These are phyloP conservation scores for Myopa tessellatipennis DNA, from an alignment of 2,888 invertebrate species.

Conservation along the genomic window DNA sequence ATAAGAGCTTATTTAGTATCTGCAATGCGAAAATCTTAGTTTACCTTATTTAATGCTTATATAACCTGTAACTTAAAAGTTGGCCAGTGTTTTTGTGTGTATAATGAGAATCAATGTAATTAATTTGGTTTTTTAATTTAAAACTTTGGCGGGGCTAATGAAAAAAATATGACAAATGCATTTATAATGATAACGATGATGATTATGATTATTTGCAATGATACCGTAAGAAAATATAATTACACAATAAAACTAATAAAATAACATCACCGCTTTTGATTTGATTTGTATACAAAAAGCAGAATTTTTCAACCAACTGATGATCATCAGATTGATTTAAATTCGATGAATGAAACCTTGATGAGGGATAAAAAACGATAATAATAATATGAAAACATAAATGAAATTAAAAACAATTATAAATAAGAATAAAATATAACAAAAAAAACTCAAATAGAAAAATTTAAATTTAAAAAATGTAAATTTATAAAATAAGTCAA, in stretches of 20 bases:
- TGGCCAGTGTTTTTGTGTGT: no score
- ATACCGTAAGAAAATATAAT: constrained; percentile 7
- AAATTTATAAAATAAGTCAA: constrained; percentile 1
- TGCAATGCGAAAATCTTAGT: no score
- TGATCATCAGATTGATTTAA: constrained; percentile 8
- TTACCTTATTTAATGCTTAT: no score
- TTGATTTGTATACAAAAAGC: constrained; percentile 21
- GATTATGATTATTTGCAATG: constrained; percentile 28
- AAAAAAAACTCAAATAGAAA: constrained; percentile 43
- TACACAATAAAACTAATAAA: constrained; percentile 9
- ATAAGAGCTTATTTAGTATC: no score
- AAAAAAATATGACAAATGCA: background rate
- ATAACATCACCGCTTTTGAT: constrained; percentile 8
- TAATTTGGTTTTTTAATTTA: background rate
- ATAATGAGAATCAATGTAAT: background rate
- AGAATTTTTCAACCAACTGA: constrained; percentile 8
- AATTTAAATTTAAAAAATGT: constrained; percentile 41
- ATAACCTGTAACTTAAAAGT: no score
- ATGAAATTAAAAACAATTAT: constrained; percentile 42
- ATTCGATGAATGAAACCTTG: constrained; percentile 23
- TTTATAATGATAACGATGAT: background rate
- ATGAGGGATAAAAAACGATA: constrained; percentile 20
- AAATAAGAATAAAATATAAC: constrained; percentile 43
- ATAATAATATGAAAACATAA: background rate
- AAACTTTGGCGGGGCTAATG: background rate